Evolutionary conservation across 2,113 vertebrate species (phyloP).

Genomic region (Marmota monax): DNA sequence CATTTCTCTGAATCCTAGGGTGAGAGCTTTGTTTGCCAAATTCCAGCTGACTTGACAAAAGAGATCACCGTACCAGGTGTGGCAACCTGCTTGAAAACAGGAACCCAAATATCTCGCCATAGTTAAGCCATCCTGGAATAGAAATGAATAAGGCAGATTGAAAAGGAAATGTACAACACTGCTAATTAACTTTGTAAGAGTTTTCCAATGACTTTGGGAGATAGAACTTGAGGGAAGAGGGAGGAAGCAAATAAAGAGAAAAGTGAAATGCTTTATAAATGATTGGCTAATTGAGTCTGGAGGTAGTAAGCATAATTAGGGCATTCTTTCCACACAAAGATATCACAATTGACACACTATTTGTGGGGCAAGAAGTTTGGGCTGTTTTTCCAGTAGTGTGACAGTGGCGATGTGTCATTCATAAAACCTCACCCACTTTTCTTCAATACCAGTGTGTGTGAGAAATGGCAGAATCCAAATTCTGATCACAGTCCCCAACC

Average conservation of each 20-base stretch:
- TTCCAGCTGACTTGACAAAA: neutral
- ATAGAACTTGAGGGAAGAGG: too few species aligned
- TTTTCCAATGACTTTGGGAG: neutral
- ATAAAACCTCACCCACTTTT: constrained; percentile 30
- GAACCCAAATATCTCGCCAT: neutral
- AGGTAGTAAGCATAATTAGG: constrained; percentile 53
- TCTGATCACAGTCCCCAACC: neutral
- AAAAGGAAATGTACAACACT: neutral
- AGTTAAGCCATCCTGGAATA: neutral
- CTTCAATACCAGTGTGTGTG: neutral
- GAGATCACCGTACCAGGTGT: neutral
- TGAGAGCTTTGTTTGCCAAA: neutral
- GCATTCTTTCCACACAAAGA: constrained; percentile 58
- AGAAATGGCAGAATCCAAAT: neutral
- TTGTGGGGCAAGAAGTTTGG: constrained; percentile 21
- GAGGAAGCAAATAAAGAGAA: neutral
- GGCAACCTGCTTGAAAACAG: neutral
- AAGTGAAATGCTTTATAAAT: constrained; percentile 34
- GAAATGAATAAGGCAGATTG: neutral
- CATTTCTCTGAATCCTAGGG: neutral
- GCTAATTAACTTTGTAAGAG: neutral
- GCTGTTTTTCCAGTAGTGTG: constrained; percentile 71
- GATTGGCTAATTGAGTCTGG: constrained; percentile 17
- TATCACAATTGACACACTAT: constrained; percentile 58
- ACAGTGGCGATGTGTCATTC: neutral